A percentile compares a stretch with the other conserved stretches of the same genome.
phyloP scores from a whole-genome alignment of 2,888 invertebrate species.

The Scelioninae gen. 1 region DNA sequence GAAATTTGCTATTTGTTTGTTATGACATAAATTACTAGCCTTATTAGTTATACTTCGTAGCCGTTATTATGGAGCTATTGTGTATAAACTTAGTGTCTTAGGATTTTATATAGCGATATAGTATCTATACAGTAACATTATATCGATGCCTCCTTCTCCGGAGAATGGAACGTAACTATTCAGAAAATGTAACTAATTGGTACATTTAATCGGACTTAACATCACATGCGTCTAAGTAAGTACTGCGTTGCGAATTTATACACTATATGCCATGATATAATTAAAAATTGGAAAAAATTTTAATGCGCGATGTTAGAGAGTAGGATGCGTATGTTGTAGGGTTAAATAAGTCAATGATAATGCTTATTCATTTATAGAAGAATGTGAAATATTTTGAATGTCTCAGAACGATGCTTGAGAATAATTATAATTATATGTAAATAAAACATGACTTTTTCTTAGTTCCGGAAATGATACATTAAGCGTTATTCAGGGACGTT shows the following conservation, averaged over 20 bases:
- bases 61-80: conserved; percentile 40
- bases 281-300: conserved; percentile 35
- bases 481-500: too few species aligned
- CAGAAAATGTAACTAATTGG: conserved; percentile 66
- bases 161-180: conserved; percentile 55
- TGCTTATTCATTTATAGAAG: conserved; percentile 26
- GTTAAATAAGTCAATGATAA: conserved; percentile 37
- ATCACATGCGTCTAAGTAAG: conserved; percentile 37
- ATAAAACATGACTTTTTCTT: too few species aligned
- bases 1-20: conserved; percentile 19
- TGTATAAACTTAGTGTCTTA: conserved; percentile 26
- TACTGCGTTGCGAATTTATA: conserved; percentile 32
- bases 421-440: background rate
- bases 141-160: conserved; percentile 46
- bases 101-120: conserved; percentile 46
- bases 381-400: conserved; percentile 25
- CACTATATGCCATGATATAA: conserved; percentile 13
- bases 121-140: conserved; percentile 45
- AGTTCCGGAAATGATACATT: too few species aligned
- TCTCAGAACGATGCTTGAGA: background rate
- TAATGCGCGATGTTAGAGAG: conserved; percentile 18
- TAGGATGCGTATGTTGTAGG: conserved; percentile 1
- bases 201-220: conserved; percentile 58
- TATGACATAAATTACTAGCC: conserved; percentile 37
- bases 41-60: conserved; percentile 44